Percentiles rank a stretch among this genome's conserved stretches.
These are phyloP conservation scores for Trichogramma evanescens DNA, from an alignment of 2,888 invertebrate genomes.

Conservation along the genomic window DNA sequence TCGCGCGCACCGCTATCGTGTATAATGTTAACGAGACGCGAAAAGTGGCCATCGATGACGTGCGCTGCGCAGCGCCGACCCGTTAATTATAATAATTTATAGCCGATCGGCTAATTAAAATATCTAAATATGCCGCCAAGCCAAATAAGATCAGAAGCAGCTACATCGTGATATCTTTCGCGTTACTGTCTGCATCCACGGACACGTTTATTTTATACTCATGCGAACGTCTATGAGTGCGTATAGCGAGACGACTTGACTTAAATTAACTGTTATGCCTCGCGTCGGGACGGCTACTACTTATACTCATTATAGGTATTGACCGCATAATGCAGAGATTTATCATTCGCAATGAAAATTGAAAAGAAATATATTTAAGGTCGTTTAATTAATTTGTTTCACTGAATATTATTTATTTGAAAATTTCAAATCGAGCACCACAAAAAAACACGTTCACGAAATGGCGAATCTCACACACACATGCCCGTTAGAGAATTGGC, in stretches of 20 bases:
- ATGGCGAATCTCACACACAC: too few species aligned
- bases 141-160: conserved; percentile 26
- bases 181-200: conserved; percentile 5
- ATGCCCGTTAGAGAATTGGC: conserved; percentile 15
- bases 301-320: conserved; percentile 15
- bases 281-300: conserved; percentile 17
- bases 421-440: too few species aligned
- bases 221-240: too few species aligned
- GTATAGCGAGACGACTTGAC: conserved; percentile 12
- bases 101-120: conserved; percentile 44
- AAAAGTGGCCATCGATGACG: conserved; percentile 15
- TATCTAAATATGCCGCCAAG: conserved; percentile 40
- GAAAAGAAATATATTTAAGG: too few species aligned
- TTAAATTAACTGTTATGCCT: conserved; percentile 15
- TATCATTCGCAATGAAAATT: too few species aligned
- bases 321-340: too few species aligned
- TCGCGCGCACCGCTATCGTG: background rate
- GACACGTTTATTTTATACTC: background rate
- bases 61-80: conserved; percentile 7
- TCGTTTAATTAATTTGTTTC: too few species aligned
- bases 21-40: background rate
- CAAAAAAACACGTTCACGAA: too few species aligned
- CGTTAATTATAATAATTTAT: conserved; percentile 44
- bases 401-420: too few species aligned
- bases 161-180: background rate